phyloP scores from a whole-genome alignment of 2,113 vertebrate species.

The Toxostoma redivivum region DNA sequence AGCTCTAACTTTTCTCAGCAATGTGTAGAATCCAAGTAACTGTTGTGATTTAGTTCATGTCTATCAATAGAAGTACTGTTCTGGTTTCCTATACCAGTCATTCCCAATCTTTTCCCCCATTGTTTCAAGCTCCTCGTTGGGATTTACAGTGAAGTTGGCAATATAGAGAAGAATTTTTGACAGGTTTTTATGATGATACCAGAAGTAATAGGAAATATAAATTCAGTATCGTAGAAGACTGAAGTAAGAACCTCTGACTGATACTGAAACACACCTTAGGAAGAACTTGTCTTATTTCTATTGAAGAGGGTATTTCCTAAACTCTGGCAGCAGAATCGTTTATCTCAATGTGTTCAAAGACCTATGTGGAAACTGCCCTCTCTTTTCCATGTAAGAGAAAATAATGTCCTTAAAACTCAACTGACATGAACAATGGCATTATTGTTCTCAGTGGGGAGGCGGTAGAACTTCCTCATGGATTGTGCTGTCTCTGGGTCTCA shows the following conservation, averaged over 20 bases:
- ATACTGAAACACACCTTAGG: not conserved
- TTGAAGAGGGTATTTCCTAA: not conserved
- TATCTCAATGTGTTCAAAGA: not conserved
- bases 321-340: not conserved
- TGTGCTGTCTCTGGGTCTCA: not conserved
- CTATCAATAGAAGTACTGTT: not conserved
- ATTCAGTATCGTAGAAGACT: not conserved
- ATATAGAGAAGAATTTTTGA: not conserved
- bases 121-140: not conserved
- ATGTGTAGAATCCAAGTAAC: not conserved
- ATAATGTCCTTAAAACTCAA: not conserved
- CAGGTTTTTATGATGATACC: not conserved
- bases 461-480: not conserved
- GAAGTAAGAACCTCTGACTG: not conserved
- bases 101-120: not conserved
- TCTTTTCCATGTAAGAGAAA: not conserved
- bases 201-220: not conserved
- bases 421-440: not conserved
- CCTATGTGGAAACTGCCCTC: not conserved
- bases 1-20: not conserved
- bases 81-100: not conserved
- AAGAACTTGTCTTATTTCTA: not conserved
- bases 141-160: not conserved
- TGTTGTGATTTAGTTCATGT: not conserved
- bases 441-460: constrained; percentile 8